Evolutionary conservation across 2,797 vertebrate species (phyloP), one percentile per base, ranked within the genome.

Genomic region (Acrossocheilus wenchowensis): DNA sequence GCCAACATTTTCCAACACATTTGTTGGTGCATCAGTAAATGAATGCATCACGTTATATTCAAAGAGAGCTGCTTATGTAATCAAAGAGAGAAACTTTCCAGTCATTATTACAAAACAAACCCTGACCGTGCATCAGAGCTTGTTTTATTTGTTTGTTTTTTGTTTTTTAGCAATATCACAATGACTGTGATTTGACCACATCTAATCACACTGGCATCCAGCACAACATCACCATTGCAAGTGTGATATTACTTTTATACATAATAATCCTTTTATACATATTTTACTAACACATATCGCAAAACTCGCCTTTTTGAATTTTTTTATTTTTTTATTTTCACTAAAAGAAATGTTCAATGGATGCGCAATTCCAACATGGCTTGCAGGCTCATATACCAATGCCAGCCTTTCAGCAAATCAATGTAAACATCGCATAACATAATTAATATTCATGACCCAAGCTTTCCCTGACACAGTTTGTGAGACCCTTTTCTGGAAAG

Each of bases 11-110:
- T 30, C 64, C 52, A 87, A 34, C 43, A 45, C 39, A 50, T 62
- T 57, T 15, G 23, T 12, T 34, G 72, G 69, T 54, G 62, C 78
- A 54, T 30, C 30, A 83, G 54, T 57, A 75, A 60, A 81, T 14
- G 1, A 43, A 21, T 72, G 36, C 15, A 36, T 75, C 17, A 21
- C 9, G 50, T 77, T 72, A 23, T 50, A 85, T 54, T 30, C 54
- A 12, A 62, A 9, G 60, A 64, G 26, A 82, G 64, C 66, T 6
- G 41, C 50, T 72, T 5, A 66, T 48, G 3, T 9, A 48, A 36
- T 14, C 19, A 48, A 12, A 80, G 30, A 30, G 5, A 48, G 8
- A 34, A 30, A 62, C n/a, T 19, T 64, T 43, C 15, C 23, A 23
- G 19, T 41, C 34, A 60, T 60, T 78, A 78, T 17, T 60, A n/a